Base-by-base conservation (phyloP, 2,797 vertebrate species). In the Sarcoramphus papa region DNA sequence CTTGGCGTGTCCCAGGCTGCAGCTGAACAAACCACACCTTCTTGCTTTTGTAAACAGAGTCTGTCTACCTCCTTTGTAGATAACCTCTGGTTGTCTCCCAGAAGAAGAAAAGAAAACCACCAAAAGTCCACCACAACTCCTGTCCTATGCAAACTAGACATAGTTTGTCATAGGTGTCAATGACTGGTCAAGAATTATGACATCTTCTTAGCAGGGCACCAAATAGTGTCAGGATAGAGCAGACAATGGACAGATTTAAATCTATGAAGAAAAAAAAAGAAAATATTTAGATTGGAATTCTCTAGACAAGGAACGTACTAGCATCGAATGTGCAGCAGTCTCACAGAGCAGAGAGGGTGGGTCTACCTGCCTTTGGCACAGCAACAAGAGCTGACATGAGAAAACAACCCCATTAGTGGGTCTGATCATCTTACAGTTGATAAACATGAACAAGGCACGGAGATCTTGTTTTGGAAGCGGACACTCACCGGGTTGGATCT, bases 211-310 rank as follows among this genome's bases (percentile, higher is more conserved):
- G 92, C 77, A 35, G 98, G 98, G 97, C 99, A 99, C 99, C 99
- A 99, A 60, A 97, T 96, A 6, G 99, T 99, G 37, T 99, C 98
- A 25, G 99, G 98, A 91, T 99, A 99, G 92, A 99, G 98, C 21
- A 98, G 98, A 96, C 99, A 99, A 93, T 99, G 99, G 81, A 99
- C 95, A 4, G 99, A 99, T 97, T 99, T 99, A 96, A 99, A 99
- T 97, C 99, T 99, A 97, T 12, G 85, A 80, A 88, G 90, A 80
- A 95, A 78, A 16, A 28, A 70, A 22, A 18, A 80, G 10, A 48
- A 31, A 53, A 75, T 15, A 67, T 73, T 73, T 51, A 96, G 73
- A 41, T 16, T 69, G 40, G 33, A 94, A 54, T 69, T 94, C 53
- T 50, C 50, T n/a, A 43, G 30, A 67, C 12, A 63, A 33, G 21